Base-by-base conservation (phyloP, 2,113 vertebrate genomes). In the Cyprinodon variegatus region DNA sequence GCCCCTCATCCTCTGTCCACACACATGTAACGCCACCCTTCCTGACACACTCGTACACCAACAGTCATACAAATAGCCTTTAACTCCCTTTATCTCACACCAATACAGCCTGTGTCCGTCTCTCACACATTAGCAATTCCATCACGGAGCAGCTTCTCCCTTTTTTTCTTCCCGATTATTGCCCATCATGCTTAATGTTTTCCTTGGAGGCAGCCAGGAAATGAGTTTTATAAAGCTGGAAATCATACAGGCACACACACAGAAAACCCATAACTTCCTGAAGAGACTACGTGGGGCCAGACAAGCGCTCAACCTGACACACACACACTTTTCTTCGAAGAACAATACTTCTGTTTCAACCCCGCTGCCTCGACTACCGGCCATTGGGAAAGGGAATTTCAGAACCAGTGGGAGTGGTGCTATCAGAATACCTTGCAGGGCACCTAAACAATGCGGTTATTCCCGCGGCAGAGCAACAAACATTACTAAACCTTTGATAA, bases 211-310 rank as follows among this genome's bases (percentile, higher is more conserved):
- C 74, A 72, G 77, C 65, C 91, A 93, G 93, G 92, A 94, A 93
- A 93, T 92, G 74, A 89, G 83, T 87, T 92, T 89, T 90, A 88
- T 86, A 87, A 87, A 86, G 86, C 86, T 85, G 78, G 70, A 85
- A 83, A 74, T 72, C 76, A 64, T 39, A 65, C 38, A 65, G 71
- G 40, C 43, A 65, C 36, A 20, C 37, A 62, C 65, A 89, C 36
- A 72, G 13, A 82, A 88, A 83, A 86, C 76, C 79, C 90, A 86
- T 89, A 89, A 91, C 92, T 84, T 93, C 92, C 91, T 92, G 92
- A 89, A 91, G 89, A 93, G 92, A 93, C 91, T 87, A 83, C 84
- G 86, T 78, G 91, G 92, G 92, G 92, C 92, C 91, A 92, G 81
- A 74, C 82, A 70, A 63, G 81, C 50, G 37, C 72, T 82, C 43